Base-by-base conservation (phyloP, 2,888 invertebrate genomes). In the Scaptomyza cyrtandrae region DNA sequence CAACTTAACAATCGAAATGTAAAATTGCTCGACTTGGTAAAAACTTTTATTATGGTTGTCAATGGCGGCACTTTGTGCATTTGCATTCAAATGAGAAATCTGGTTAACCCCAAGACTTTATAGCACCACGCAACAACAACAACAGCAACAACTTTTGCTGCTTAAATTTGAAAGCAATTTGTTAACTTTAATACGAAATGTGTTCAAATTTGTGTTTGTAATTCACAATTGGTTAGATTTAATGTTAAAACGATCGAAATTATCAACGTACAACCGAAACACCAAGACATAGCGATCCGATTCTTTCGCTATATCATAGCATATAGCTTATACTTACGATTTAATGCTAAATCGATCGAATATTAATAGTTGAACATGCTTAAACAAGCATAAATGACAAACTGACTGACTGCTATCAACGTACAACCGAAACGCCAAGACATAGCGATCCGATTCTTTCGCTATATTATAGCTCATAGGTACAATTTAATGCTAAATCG, bases 31-130 rank as follows among this genome's bases (percentile, higher is more conserved):
- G 54, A 39, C 55, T 55, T 71, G 57, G 67, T 52, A 7, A 29
- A 61, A 70, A 67, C 48, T 80, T 81, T 74, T 70, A 83, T 83
- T 64, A 65, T 43, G 55, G 55, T 27, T 59, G 50, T 65, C 63
- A 63, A 64, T 58, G 54, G 50, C 62, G 49, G 55, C 59, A 46
- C 52, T 50, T 54, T 57, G 37, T 43, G 68, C 61, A 86, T 78
- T 86, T 77, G 70, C 78, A 86, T 78, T 76, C 68, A 78, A 87
- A 85, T 76, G 69, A 55, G 59, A 69, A 67, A 67, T 73, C 65
- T 59, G 86, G 76, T 80, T 88, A 88, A 82, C 88, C 86, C 77
- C 69, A 69, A 79, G 53, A 50, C 35, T 49, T 72, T 55, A 56
- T 58, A 56, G 53, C n/a, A n/a, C 11, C 44, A 5, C 58, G 33